A percentile compares a stretch with the other conserved stretches of the same genome.
Conservation (phyloP, 2,888 invertebrate species). For the Calameuta pallipes region DNA sequence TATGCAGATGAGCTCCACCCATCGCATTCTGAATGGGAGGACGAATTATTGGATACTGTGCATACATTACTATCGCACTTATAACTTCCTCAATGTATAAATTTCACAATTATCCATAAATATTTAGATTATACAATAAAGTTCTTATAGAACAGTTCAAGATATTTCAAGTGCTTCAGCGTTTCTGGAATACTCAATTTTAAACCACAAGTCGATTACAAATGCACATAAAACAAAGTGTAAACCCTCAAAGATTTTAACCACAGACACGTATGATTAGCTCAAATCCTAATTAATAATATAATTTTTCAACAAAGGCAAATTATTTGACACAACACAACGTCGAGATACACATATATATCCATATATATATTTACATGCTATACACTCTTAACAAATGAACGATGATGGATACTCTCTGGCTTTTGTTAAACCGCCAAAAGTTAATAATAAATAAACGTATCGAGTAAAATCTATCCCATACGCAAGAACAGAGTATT, state of each 20-base stretch:
- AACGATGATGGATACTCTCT: not conserved
- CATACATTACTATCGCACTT: slow-evolving; percentile 21
- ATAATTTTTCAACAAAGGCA: not conserved
- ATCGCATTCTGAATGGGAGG: slow-evolving; percentile 49
- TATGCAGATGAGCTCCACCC: slow-evolving; percentile 57
- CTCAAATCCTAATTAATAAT: not conserved
- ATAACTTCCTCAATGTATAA: not conserved
- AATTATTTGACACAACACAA: not conserved
- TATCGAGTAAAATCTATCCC: not conserved
- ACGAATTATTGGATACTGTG: slow-evolving; percentile 36
- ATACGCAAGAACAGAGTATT: not conserved
- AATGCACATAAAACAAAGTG: not conserved
- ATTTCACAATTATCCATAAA: not conserved
- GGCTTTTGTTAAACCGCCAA: not conserved
- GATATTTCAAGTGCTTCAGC: not conserved
- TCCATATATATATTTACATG: not conserved
- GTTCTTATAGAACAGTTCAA: not conserved
- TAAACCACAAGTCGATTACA: not conserved
- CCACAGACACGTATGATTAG: not conserved
- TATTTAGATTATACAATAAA: not conserved
- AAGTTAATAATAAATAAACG: not conserved
- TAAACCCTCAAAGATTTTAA: not conserved
- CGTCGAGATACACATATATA: not conserved
- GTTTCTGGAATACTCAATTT: not conserved
- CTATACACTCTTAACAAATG: not conserved